These are phyloP conservation scores for Trissolcus basalis DNA, from an alignment of 1,140 invertebrate genomes.

Conservation along the genomic window DNA sequence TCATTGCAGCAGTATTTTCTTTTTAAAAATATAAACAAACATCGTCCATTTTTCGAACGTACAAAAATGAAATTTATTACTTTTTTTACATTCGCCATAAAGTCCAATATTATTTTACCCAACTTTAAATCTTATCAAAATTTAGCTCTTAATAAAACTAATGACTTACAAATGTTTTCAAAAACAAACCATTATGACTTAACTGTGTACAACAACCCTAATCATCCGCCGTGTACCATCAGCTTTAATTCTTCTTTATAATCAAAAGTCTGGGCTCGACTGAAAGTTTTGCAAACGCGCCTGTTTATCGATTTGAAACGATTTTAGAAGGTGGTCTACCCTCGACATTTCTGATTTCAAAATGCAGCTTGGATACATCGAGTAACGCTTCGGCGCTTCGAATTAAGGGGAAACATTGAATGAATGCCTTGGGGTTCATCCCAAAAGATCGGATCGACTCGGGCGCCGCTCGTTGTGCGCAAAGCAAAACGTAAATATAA, in stretches of 20 bases:
- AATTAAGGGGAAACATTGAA: constrained; percentile 69
- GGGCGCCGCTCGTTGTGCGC: constrained; percentile 55
- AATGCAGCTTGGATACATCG: constrained; percentile 68
- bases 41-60: too few relatives aligned
- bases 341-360: constrained; percentile 71
- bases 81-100: too few relatives aligned
- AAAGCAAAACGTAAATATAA: constrained; percentile 51
- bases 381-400: constrained; percentile 70
- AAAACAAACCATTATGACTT: too few relatives aligned
- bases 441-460: constrained; percentile 56
- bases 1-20: too few relatives aligned
- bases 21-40: too few relatives aligned
- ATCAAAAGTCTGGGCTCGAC: constrained; percentile 12
- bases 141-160: too few relatives aligned
- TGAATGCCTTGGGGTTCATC: constrained; percentile 63
- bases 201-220: too few relatives aligned
- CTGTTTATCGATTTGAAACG: constrained; percentile 72
- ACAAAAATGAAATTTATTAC: too few relatives aligned
- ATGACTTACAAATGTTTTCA: too few relatives aligned
- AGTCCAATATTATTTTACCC: too few relatives aligned
- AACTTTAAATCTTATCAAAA: too few relatives aligned
- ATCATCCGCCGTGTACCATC: too few relatives aligned
- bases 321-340: constrained; percentile 72
- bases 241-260: constrained; percentile 26
- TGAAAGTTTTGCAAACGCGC: constrained; percentile 38